phyloP scores from a whole-genome alignment of 2,797 vertebrate genomes.

The Coregonus sp. region DNA sequence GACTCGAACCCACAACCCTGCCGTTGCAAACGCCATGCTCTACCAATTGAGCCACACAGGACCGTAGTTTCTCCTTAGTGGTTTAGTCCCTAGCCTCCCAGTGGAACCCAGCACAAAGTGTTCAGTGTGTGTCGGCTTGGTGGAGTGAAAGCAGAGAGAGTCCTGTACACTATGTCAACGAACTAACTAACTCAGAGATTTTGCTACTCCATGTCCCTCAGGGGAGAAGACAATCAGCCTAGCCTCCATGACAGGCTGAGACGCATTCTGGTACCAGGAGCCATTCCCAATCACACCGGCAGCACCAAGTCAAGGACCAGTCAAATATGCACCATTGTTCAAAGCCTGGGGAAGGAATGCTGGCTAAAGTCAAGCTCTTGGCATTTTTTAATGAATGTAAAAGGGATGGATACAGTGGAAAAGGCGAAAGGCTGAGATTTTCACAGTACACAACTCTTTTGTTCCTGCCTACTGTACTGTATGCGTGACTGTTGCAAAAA shows the following conservation, averaged over 20 bases:
- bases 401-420: conserved; percentile 2
- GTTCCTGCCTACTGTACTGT: not conserved
- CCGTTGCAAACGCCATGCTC: no score
- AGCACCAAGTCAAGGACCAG: conserved; percentile 20
- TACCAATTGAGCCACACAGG: not conserved
- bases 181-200: not conserved
- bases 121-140: conserved; percentile 2
- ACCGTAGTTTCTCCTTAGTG: not conserved
- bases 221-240: not conserved
- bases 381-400: not conserved
- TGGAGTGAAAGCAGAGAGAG: conserved; percentile 2
- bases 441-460: not conserved
- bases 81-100: not conserved
- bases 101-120: not conserved
- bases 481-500: not conserved
- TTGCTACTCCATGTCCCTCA: not conserved
- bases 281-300: not conserved
- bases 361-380: conserved; percentile 35
- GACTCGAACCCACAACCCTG: no score
- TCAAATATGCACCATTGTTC: not conserved
- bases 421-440: not conserved
- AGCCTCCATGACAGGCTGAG: not conserved
- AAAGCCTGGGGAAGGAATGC: conserved; percentile 25
- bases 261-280: not conserved
- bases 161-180: not conserved